Evolutionary conservation across 2,888 invertebrate species (phyloP).

Genomic region (Chymomyza fuscimana): DNA sequence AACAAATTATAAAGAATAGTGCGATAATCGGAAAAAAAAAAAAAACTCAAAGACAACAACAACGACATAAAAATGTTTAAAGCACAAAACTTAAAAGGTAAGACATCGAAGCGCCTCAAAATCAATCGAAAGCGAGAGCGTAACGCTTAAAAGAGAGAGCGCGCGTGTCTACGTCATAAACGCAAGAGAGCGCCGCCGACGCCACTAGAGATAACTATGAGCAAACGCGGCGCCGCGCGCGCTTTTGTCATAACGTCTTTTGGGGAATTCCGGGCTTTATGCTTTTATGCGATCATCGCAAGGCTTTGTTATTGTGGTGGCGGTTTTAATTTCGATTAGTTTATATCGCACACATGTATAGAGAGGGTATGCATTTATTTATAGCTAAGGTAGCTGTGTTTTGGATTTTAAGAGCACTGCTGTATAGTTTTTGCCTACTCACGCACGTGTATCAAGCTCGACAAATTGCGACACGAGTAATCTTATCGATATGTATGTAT

Average conservation of each 20-base stretch:
- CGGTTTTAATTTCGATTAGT: neutral
- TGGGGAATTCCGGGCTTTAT: constrained; percentile 75
- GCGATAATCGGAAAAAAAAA: constrained; percentile 22
- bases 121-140: constrained; percentile 63
- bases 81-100: constrained; percentile 17
- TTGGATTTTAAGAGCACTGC: constrained; percentile 55
- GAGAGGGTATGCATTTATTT: neutral
- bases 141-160: constrained; percentile 5
- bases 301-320: constrained; percentile 16
- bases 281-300: constrained; percentile 63
- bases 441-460: constrained; percentile 6
- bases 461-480: constrained; percentile 34
- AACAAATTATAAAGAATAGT: constrained; percentile 1
- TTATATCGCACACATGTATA: neutral
- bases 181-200: constrained; percentile 9
- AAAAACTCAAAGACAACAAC: constrained; percentile 13
- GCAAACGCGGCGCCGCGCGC: constrained; percentile 2
- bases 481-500: constrained; percentile 30
- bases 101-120: constrained; percentile 12
- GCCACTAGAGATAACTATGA: constrained; percentile 11
- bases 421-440: constrained; percentile 24
- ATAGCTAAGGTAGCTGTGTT: neutral
- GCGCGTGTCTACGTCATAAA: constrained; percentile 8
- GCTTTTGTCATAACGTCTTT: constrained; percentile 11
- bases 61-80: constrained; percentile 19